phyloP scores from a whole-genome alignment of 2,113 vertebrate species.

The Hiodon tergisus region DNA sequence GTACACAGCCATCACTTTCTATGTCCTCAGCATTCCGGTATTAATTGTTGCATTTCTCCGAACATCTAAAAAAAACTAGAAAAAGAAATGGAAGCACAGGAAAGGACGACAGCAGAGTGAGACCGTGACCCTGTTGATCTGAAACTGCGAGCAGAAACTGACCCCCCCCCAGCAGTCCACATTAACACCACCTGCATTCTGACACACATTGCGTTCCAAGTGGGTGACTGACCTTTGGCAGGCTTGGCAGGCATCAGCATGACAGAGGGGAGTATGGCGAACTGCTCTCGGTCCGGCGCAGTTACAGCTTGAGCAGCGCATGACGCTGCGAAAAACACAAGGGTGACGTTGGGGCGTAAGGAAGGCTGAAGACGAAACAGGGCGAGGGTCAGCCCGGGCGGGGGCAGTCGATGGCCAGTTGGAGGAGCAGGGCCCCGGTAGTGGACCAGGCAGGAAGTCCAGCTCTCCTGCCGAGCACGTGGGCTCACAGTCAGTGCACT shows the following conservation, averaged over 20 bases:
- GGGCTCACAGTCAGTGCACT: background rate
- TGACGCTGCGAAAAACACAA: background rate
- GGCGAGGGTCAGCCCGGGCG: no score
- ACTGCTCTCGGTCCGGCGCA: background rate
- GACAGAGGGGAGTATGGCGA: background rate
- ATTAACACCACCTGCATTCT: conserved; percentile 3
- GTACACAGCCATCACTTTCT: background rate
- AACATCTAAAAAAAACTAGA: background rate
- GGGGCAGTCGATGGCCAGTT: no score
- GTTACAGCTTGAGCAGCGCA: background rate
- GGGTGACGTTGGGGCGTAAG: background rate
- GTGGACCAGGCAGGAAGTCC: background rate
- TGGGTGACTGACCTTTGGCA: background rate
- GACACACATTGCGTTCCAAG: background rate
- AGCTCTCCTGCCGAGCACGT: background rate
- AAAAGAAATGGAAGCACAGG: background rate
- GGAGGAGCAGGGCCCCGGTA: background rate
- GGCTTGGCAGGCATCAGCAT: background rate
- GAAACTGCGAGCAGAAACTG: background rate
- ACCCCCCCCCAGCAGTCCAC: background rate
- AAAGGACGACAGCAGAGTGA: conserved; percentile 9
- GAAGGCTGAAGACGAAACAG: no score
- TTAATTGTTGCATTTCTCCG: conserved; percentile 5
- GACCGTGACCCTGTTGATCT: conserved; percentile 1
- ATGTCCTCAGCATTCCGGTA: background rate